phyloP scores from a whole-genome alignment of 2,797 vertebrate genomes.

The Botia almorhae region DNA sequence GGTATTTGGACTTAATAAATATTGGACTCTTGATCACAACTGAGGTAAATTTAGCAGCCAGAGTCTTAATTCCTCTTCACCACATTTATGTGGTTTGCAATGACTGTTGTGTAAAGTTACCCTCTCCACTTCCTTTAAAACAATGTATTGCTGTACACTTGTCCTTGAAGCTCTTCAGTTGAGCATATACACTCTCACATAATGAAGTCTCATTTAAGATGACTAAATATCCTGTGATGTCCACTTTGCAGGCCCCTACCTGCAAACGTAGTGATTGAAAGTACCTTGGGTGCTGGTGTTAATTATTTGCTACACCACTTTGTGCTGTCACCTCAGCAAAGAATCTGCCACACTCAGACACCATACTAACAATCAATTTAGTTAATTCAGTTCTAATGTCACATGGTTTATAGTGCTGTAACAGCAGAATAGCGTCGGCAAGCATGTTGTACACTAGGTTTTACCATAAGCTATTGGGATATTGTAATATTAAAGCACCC shows the following conservation, averaged over 20 bases:
- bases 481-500: not conserved
- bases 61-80: not conserved
- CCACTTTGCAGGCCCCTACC: not conserved
- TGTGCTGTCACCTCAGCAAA: slow-evolving; percentile 12
- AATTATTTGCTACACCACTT: not conserved
- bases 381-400: not conserved
- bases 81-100: not conserved
- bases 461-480: not conserved
- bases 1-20: no score
- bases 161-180: not conserved
- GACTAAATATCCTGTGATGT: not conserved
- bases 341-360: not conserved
- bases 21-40: no score
- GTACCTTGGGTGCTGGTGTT: not conserved
- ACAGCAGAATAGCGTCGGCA: not conserved
- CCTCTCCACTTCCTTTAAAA: not conserved
- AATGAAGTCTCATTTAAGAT: not conserved
- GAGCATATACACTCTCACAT: not conserved
- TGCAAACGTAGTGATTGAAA: not conserved
- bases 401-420: not conserved
- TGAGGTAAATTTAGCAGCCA: not conserved
- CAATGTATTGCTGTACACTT: not conserved
- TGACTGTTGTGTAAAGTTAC: not conserved
- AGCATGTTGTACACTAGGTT: not conserved
- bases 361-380: slow-evolving; percentile 20